Evolutionary conservation across 2,888 invertebrate species (phyloP).

Genomic region (Thyatira batis): DNA sequence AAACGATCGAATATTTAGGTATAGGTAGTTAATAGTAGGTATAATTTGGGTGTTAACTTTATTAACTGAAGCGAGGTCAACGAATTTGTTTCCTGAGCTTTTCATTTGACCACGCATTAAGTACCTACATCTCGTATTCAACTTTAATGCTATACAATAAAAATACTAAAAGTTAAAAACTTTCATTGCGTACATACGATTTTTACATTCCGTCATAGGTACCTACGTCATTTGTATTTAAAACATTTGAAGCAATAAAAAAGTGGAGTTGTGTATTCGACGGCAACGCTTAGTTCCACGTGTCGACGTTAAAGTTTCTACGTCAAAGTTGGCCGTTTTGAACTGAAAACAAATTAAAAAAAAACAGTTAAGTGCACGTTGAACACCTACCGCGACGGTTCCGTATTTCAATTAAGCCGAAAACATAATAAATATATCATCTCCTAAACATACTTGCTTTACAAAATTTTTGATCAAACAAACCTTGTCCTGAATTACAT

Average conservation of each 20-base stretch:
- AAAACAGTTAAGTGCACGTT: slow-evolving; percentile 11
- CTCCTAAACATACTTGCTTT: neutral
- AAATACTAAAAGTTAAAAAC: neutral
- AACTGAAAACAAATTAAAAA: slow-evolving; percentile 51
- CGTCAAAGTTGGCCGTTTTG: slow-evolving; percentile 53
- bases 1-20: neutral
- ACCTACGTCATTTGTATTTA: slow-evolving; percentile 2
- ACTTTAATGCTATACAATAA: neutral
- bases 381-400: neutral
- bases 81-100: neutral
- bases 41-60: neutral
- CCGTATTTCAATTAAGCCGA: neutral
- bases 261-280: slow-evolving; percentile 35
- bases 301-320: slow-evolving; percentile 52
- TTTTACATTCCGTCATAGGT: neutral
- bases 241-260: slow-evolving; percentile 29
- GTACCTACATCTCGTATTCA: too few relatives aligned
- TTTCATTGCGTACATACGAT: neutral
- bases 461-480: too few relatives aligned
- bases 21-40: neutral
- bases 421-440: neutral
- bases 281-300: slow-evolving; percentile 47
- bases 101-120: too few relatives aligned
- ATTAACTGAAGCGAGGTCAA: neutral
- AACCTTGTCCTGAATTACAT: too few relatives aligned